Conservation (phyloP, 1,140 invertebrate genomes). For the Pachypeltis micranthus region DNA sequence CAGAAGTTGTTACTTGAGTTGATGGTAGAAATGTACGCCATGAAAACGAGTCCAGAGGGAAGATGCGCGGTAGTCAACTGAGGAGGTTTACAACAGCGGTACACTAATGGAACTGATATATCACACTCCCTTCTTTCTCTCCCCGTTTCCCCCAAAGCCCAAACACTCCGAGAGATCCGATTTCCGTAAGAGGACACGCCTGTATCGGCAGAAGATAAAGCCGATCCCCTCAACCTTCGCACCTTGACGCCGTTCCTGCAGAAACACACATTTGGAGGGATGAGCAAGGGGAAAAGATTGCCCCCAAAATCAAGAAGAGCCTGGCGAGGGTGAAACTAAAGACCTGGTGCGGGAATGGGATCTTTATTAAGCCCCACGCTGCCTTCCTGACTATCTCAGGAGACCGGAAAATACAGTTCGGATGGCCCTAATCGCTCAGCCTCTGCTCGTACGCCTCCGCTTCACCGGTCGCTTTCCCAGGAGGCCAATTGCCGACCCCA, state of each 20-base stretch:
- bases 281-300: neutral
- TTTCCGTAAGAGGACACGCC: neutral
- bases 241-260: neutral
- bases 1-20: no score
- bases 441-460: neutral
- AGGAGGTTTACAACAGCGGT: no score
- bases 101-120: no score
- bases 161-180: neutral
- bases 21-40: no score
- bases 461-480: neutral
- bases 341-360: neutral
- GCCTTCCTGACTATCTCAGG: no score
- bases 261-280: neutral
- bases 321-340: neutral
- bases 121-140: no score
- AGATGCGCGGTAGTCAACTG: no score
- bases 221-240: no score
- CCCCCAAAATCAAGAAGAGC: no score
- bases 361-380: slow-evolving; percentile 1
- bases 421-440: slow-evolving; percentile 2
- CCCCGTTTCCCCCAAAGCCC: no score
- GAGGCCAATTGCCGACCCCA: neutral
- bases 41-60: no score
- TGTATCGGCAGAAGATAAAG: no score
- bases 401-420: neutral